These are phyloP conservation scores for Dinomys branickii DNA, from an alignment of 2,113 vertebrate genomes.

Conservation along the genomic window DNA sequence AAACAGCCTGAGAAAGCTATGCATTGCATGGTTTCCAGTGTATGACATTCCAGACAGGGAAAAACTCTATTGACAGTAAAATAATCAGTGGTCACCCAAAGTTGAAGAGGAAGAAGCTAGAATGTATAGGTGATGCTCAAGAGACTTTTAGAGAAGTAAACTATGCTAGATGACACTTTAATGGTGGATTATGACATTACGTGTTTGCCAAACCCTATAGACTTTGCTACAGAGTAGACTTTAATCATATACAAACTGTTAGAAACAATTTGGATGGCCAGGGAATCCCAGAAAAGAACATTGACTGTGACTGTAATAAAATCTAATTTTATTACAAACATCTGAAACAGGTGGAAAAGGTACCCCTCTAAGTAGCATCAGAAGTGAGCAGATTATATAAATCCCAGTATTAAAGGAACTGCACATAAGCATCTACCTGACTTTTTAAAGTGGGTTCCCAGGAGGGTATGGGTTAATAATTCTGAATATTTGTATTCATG, in stretches of 20 bases:
- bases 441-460: not conserved
- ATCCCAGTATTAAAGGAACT: not conserved
- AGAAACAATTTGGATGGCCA: not conserved
- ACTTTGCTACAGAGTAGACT: not conserved
- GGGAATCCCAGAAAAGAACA: too few relatives aligned
- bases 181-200: not conserved
- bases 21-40: not conserved
- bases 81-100: not conserved
- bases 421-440: not conserved
- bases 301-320: too few relatives aligned
- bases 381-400: not conserved
- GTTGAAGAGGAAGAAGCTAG: not conserved
- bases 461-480: not conserved
- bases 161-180: not conserved
- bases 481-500: not conserved
- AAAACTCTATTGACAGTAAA: not conserved
- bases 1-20: too few relatives aligned
- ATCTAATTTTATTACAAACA: not conserved
- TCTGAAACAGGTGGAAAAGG: not conserved
- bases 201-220: not conserved
- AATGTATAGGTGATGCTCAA: not conserved
- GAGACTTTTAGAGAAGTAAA: not conserved
- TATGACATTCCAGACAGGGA: not conserved
- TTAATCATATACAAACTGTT: not conserved
- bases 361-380: not conserved